Base-by-base conservation (phyloP, 2,113 vertebrate genomes). In the Anguilla rostrata region DNA sequence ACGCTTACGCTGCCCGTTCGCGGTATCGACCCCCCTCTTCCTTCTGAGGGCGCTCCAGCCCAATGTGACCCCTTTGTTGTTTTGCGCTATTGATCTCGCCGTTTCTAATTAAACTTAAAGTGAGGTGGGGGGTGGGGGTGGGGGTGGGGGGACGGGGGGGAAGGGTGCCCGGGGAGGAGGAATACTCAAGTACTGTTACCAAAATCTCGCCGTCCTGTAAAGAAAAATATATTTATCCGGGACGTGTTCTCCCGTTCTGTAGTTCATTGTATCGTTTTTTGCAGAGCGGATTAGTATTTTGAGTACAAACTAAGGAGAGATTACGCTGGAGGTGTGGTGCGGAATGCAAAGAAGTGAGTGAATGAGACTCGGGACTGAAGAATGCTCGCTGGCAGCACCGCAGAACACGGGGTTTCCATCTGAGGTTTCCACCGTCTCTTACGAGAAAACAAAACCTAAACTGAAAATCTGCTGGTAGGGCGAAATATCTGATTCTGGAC, bases 401-500 rank as follows among this genome's bases (percentile, higher is more conserved):
- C n/a, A 29, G 9, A 75, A 75, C 63, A 75, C 12, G 71, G 34
- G 2, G 56, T 75, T 34, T 34, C 29, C 71, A 75, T 83, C 49
- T 83, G 81, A 9, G 71, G 26, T 56, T 83, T n/a, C 34, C 34
- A 34, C 1, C 34, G 0, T n/a, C 81, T 83, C 40, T 7, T 34
- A 34, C 12, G 71, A 82, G 63, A 26, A 43, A 84, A 71, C 12
- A 39, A n/a, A 39, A 26, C 84, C 34, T 7, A 43, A 56, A 46
- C 39, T 56, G 75, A n/a, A 56, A 85, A 80, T 79, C 46, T 53
- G n/a, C 71, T 85, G 20, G 57, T 83, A 26, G 20, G 60, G 49
- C 83, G 39, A 86, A 34, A 63, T 86, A 82, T 86, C 86, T 41
- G 46, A 83, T 53, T 86, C 63, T 53, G 5, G 63, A 34, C 29